Evolutionary conservation across 1,140 invertebrate species (phyloP).

Genomic region (Monomorium pharaonis): DNA sequence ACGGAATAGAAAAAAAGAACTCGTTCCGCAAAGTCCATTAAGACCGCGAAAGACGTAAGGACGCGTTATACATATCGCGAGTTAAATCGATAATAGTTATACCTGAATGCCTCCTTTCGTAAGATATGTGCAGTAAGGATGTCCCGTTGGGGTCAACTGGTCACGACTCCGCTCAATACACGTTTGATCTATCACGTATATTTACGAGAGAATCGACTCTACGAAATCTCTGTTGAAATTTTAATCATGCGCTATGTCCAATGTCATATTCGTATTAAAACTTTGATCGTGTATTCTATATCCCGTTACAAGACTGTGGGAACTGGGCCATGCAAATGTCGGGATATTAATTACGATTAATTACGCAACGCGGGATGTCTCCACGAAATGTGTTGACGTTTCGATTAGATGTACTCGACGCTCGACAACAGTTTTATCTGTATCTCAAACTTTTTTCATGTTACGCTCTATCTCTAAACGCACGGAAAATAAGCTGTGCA

Average conservation of each 20-base stretch:
- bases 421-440: not conserved
- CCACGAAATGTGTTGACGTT: not conserved
- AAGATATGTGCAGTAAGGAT: slow-evolving; percentile 17
- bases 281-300: not conserved
- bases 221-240: not conserved
- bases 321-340: slow-evolving; percentile 3
- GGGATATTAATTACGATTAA: not conserved
- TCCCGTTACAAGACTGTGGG: not conserved
- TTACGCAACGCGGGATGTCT: not conserved
- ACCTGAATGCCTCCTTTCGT: slow-evolving; percentile 41
- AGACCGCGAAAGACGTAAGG: slow-evolving; percentile 33
- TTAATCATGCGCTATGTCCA: slow-evolving; percentile 1
- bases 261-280: not conserved
- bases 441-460: not conserved
- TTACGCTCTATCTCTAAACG: not conserved
- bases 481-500: not conserved
- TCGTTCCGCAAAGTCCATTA: not conserved
- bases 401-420: not conserved
- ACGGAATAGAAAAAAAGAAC: not conserved
- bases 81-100: slow-evolving; percentile 21
- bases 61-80: slow-evolving; percentile 17
- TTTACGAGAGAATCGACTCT: not conserved
- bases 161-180: slow-evolving; percentile 18
- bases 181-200: not conserved
- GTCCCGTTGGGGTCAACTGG: slow-evolving; percentile 12